A percentile compares a stretch with the other conserved stretches of the same genome.
Conservation (phyloP, 2,113 vertebrate genomes). For the Alosa alosa region DNA sequence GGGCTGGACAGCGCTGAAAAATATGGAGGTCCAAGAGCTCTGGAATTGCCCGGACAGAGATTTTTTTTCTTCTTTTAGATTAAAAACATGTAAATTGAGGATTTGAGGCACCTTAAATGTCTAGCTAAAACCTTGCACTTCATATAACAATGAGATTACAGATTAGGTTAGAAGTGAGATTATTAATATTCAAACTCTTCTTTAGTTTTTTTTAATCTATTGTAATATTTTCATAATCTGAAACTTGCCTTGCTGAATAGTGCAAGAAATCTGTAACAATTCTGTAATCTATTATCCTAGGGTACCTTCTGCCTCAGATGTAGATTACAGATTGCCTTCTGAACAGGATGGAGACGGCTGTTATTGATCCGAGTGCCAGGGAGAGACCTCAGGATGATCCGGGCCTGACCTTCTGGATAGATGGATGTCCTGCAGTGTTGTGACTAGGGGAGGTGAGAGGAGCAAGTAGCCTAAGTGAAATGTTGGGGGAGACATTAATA, state of each 20-base stretch:
- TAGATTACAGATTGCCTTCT: not conserved
- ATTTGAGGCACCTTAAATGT: not conserved
- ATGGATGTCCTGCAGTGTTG: not conserved
- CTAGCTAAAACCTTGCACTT: not conserved
- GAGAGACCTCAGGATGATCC: not conserved
- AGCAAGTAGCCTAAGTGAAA: not conserved
- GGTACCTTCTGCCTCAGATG: not conserved
- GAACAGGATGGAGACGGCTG: not conserved
- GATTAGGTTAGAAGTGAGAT: not conserved
- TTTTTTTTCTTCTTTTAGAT: not conserved
- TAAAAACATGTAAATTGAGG: not conserved
- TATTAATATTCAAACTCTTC: not conserved
- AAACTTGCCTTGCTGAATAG: no score
- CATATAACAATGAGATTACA: not conserved
- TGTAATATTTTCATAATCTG: not conserved
- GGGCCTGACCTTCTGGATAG: not conserved
- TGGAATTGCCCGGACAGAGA: not conserved
- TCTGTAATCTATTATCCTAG: not conserved
- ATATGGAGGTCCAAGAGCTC: not conserved
- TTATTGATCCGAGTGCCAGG: not conserved
- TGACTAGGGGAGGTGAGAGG: not conserved
- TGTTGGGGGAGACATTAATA: not conserved
- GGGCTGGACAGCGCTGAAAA: not conserved
- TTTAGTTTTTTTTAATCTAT: not conserved
- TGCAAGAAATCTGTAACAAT: not conserved